Evolutionary conservation across 2,797 vertebrate species (phyloP).

Genomic region (Acestrorhynchus altus): DNA sequence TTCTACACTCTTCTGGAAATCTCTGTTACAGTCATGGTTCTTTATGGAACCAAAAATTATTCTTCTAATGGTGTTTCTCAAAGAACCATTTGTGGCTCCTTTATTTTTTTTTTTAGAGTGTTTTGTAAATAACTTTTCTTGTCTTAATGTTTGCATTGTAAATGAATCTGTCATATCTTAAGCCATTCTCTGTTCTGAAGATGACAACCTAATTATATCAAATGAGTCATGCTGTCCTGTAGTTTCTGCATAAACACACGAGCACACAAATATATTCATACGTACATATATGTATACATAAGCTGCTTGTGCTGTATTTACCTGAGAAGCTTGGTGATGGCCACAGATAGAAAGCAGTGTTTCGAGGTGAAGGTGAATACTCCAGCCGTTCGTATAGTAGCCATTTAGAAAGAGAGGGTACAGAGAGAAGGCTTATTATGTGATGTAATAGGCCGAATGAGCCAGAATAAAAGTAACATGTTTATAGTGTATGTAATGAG

Average conservation of each 20-base stretch:
- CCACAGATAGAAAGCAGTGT: slow-evolving; percentile 32
- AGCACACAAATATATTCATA: neutral
- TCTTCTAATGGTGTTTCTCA: no score
- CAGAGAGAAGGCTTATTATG: slow-evolving; percentile 19
- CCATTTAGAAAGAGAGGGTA: neutral
- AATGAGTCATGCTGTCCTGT: slow-evolving; percentile 51
- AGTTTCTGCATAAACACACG: slow-evolving; percentile 12
- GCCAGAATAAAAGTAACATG: slow-evolving; percentile 35
- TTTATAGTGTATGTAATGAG: neutral
- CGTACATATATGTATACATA: slow-evolving; percentile 8
- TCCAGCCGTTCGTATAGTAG: slow-evolving; percentile 28
- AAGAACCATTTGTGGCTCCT: no score
- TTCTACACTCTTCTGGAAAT: no score
- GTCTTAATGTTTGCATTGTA: slow-evolving; percentile 23
- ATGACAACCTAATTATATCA: slow-evolving; percentile 36
- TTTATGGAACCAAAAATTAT: no score
- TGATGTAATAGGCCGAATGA: slow-evolving; percentile 34
- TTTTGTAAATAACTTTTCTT: neutral
- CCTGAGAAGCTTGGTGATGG: slow-evolving; percentile 10
- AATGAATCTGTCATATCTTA: slow-evolving; percentile 20
- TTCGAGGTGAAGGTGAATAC: slow-evolving; percentile 30
- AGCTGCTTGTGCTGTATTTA: neutral
- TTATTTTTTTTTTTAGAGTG: neutral
- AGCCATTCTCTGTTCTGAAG: slow-evolving; percentile 40
- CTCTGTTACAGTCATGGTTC: no score